phyloP scores from a whole-genome alignment of 2,797 vertebrate species.

The Pseudochaenichthys georgianus region DNA sequence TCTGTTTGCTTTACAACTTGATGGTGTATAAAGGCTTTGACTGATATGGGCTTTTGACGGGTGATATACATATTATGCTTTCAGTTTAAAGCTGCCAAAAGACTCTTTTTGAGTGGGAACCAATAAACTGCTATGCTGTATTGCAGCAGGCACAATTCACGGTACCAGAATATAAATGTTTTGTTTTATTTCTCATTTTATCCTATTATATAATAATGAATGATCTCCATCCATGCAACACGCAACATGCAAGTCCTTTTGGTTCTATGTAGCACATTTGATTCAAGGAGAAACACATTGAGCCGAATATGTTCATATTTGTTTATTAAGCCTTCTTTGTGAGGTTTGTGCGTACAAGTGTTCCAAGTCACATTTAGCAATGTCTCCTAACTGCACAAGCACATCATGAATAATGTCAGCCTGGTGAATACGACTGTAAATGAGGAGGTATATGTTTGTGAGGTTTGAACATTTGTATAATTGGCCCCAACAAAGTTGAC shows the following conservation, averaged over 20 bases:
- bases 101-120: not conserved
- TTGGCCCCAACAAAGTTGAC: not conserved
- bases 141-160: not conserved
- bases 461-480: not conserved
- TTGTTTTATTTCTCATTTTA: not conserved
- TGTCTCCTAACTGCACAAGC: not conserved
- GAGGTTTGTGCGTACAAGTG: too few relatives aligned
- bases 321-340: not conserved
- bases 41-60: constrained; percentile 11
- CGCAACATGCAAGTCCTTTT: not conserved
- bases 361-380: too few relatives aligned
- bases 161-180: not conserved
- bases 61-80: constrained; percentile 5
- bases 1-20: constrained; percentile 54
- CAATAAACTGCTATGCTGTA: not conserved
- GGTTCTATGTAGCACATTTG: not conserved
- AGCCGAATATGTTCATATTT: not conserved
- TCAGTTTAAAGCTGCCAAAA: constrained; percentile 26
- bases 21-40: constrained; percentile 30
- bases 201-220: not conserved
- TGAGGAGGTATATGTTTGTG: not conserved
- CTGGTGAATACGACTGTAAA: not conserved
- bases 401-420: not conserved
- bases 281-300: not conserved
- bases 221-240: not conserved